Conservation (phyloP, 2,888 invertebrate species). For the Mythimna albipuncta region DNA sequence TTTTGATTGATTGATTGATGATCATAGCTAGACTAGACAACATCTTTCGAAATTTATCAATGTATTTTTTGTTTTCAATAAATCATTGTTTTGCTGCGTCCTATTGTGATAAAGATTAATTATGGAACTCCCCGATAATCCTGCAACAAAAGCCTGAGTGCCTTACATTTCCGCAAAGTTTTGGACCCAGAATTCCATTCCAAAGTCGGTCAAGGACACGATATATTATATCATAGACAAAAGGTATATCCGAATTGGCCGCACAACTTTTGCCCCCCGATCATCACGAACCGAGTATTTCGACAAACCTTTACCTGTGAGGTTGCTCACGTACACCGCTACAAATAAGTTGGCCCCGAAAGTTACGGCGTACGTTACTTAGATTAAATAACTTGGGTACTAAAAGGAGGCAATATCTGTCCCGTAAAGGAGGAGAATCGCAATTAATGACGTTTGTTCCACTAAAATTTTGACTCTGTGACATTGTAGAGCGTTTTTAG, state of each 20-base stretch:
- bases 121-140: background rate
- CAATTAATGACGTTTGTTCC: slow-evolving; percentile 66
- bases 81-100: background rate
- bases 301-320: slow-evolving; percentile 56
- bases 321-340: slow-evolving; percentile 60
- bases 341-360: slow-evolving; percentile 65
- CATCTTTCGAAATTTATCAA: background rate
- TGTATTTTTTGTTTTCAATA: background rate
- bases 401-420: slow-evolving; percentile 67
- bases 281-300: slow-evolving; percentile 44
- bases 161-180: too few species aligned
- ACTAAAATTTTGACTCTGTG: slow-evolving; percentile 58
- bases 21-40: too few species aligned
- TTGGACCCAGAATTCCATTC: background rate
- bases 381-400: slow-evolving; percentile 69
- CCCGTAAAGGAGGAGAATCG: slow-evolving; percentile 57
- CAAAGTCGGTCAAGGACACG: background rate
- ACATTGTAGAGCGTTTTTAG: slow-evolving; percentile 36
- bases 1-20: too few species aligned
- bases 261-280: slow-evolving; percentile 35
- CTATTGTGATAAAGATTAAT: background rate
- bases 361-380: slow-evolving; percentile 66
- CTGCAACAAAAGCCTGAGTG: too few species aligned
- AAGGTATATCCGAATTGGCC: slow-evolving; percentile 17
- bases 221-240: slow-evolving; percentile 20